phyloP scores from a whole-genome alignment of 1,140 invertebrate species.

The Asbolus verrucosus region DNA sequence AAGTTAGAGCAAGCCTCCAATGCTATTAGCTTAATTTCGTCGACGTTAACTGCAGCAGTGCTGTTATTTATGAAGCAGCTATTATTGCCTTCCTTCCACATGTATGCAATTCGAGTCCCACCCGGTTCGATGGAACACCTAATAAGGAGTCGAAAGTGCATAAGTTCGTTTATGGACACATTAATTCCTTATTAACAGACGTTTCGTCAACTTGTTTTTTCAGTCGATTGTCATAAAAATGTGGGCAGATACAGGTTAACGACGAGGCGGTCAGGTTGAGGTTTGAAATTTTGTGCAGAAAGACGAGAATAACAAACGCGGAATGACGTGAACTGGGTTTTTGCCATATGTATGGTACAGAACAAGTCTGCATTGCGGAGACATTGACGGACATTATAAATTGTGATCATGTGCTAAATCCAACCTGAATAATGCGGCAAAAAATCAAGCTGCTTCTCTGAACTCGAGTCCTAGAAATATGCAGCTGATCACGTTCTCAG shows the following conservation, averaged over 20 bases:
- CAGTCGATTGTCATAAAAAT: background rate
- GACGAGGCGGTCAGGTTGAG: background rate
- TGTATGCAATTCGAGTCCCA: constrained; percentile 41
- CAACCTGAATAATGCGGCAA: constrained; percentile 31
- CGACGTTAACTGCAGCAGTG: constrained; percentile 42
- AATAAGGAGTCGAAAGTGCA: constrained; percentile 44
- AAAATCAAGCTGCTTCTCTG: constrained; percentile 29
- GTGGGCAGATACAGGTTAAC: constrained; percentile 8
- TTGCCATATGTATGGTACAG: constrained; percentile 22
- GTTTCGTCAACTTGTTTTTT: constrained; percentile 9
- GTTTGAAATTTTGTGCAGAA: constrained; percentile 19
- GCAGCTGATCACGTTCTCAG: background rate
- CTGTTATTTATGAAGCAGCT: constrained; percentile 46
- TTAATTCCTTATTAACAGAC: constrained; percentile 46
- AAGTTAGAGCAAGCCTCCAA: constrained; percentile 38
- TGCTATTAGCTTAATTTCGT: constrained; percentile 44
- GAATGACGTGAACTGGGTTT: constrained; percentile 25
- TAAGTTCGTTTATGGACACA: constrained; percentile 49
- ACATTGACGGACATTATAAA: constrained; percentile 36
- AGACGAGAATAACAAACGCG: constrained; percentile 24
- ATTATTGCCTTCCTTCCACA: constrained; percentile 19
- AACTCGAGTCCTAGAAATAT: constrained; percentile 22
- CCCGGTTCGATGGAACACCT: constrained; percentile 48
- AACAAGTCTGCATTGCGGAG: constrained; percentile 33
- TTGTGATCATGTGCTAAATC: constrained; percentile 39